Percentiles rank a stretch among this genome's conserved stretches.
Evolutionary conservation across 2,113 vertebrate species (phyloP).

Genomic region (Semicossyphus pulcher): DNA sequence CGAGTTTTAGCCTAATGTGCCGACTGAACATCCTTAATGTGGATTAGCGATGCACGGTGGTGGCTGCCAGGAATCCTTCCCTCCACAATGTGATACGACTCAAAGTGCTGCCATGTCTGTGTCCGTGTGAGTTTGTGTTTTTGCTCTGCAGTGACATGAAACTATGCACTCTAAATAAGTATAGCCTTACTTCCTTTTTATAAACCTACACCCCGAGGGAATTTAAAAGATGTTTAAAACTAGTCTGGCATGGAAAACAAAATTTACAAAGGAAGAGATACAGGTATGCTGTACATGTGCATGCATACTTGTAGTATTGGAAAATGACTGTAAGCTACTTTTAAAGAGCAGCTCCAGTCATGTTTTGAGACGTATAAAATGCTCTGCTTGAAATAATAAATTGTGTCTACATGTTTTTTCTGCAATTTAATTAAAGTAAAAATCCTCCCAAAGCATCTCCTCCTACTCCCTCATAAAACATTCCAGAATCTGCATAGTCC

Average conservation of each 20-base stretch:
- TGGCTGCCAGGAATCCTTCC: slow-evolving; percentile 50
- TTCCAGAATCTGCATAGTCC: too few species aligned
- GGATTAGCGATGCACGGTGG: slow-evolving; percentile 66
- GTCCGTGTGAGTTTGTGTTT: slow-evolving; percentile 27
- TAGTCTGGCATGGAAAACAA: slow-evolving; percentile 45
- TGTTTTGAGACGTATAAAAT: too few species aligned
- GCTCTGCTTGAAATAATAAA: too few species aligned
- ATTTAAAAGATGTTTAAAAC: slow-evolving; percentile 3
- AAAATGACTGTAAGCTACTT: not conserved
- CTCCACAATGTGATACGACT: slow-evolving; percentile 49
- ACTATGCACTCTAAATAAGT: slow-evolving; percentile 29
- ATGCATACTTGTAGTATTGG: not conserved
- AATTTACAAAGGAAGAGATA: slow-evolving; percentile 1
- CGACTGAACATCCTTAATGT: slow-evolving; percentile 64
- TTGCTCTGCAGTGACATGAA: slow-evolving; percentile 18
- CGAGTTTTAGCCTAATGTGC: slow-evolving; percentile 53
- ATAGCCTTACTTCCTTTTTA: slow-evolving; percentile 30
- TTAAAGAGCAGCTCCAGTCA: too few species aligned
- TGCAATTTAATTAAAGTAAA: too few species aligned
- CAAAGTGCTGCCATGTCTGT: slow-evolving; percentile 42
- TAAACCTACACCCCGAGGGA: slow-evolving; percentile 3
- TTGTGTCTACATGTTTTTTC: too few species aligned
- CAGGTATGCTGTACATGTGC: not conserved
- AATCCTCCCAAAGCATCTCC: too few species aligned
- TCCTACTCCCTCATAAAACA: too few species aligned